Percentiles rank a stretch among this genome's conserved stretches.
phyloP scores from a whole-genome alignment of 2,797 vertebrate genomes.

The Chromis chromis region DNA sequence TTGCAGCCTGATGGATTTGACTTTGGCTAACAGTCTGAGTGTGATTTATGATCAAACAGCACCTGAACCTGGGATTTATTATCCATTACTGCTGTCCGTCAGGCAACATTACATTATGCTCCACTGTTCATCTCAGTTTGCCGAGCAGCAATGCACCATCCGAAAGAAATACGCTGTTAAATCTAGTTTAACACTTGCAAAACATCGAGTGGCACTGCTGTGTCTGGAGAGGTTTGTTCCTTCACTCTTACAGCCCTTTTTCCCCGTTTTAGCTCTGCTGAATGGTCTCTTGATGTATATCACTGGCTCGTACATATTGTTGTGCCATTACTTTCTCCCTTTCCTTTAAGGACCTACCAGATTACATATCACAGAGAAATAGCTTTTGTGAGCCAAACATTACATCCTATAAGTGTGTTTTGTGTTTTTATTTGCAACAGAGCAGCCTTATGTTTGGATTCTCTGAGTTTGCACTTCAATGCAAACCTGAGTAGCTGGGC shows the following conservation, averaged over 20 bases:
- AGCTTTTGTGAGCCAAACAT: constrained; percentile 19
- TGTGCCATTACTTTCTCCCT: neutral
- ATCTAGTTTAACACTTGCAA: constrained; percentile 63
- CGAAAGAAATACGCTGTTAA: constrained; percentile 53
- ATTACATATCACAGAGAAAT: constrained; percentile 15
- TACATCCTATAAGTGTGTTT: neutral
- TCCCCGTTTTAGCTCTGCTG: constrained; percentile 26
- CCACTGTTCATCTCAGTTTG: constrained; percentile 74
- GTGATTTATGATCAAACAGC: constrained; percentile 84
- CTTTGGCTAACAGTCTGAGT: constrained; percentile 75
- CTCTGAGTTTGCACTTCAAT: constrained; percentile 21
- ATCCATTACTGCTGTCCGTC: constrained; percentile 83
- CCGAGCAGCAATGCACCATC: constrained; percentile 51
- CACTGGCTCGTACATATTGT: constrained; percentile 12
- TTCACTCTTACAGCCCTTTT: constrained; percentile 7
- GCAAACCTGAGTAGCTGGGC: constrained; percentile 7
- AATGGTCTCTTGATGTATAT: constrained; percentile 22
- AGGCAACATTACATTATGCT: constrained; percentile 79
- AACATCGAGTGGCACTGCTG: constrained; percentile 36
- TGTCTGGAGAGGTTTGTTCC: constrained; percentile 28
- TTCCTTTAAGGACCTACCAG: constrained; percentile 10
- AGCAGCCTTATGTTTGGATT: constrained; percentile 3
- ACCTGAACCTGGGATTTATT: constrained; percentile 84
- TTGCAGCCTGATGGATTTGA: constrained; percentile 80
- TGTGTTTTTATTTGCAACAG: constrained; percentile 2